A percentile compares a stretch with the other conserved stretches of the same genome.
phyloP scores from a whole-genome alignment of 1,140 invertebrate genomes.

The Procambarus virginalis region DNA sequence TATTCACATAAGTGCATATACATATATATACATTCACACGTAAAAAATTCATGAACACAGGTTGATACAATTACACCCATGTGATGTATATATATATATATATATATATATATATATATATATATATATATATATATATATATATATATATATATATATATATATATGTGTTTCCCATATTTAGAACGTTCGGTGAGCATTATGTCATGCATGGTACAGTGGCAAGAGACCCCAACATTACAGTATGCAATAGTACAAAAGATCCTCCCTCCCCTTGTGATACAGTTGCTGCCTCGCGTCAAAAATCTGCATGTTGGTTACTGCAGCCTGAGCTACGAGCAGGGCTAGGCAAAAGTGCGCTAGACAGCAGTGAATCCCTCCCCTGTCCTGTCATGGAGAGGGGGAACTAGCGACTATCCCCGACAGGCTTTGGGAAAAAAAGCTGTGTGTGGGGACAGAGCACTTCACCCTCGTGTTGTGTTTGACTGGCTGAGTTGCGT shows the following conservation, averaged over 20 bases:
- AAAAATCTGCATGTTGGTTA: slow-evolving; percentile 57
- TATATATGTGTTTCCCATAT: too few relatives aligned
- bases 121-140: not conserved
- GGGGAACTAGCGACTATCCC: slow-evolving; percentile 57
- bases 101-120: slow-evolving; percentile 41
- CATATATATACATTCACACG: too few relatives aligned
- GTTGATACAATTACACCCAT: slow-evolving; percentile 26
- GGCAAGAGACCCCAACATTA: slow-evolving; percentile 9
- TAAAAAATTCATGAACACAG: not conserved
- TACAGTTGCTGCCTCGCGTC: slow-evolving; percentile 28
- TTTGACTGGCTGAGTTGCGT: slow-evolving; percentile 55
- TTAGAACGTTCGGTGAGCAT: not conserved
- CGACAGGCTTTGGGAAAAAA: slow-evolving; percentile 24
- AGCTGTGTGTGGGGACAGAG: slow-evolving; percentile 39
- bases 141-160: too few relatives aligned
- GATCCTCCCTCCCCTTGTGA: slow-evolving; percentile 2
- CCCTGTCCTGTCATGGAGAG: slow-evolving; percentile 61
- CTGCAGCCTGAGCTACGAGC: slow-evolving; percentile 51
- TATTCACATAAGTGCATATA: too few relatives aligned
- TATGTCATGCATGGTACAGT: slow-evolving; percentile 11
- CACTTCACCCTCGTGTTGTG: slow-evolving; percentile 58
- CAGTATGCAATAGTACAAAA: slow-evolving; percentile 30
- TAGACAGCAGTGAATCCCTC: slow-evolving; percentile 54
- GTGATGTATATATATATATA: slow-evolving; percentile 12
- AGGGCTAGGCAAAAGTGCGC: slow-evolving; percentile 53